Conservation (phyloP, 2,888 invertebrate genomes). For the Cosmopolites sordidus region DNA sequence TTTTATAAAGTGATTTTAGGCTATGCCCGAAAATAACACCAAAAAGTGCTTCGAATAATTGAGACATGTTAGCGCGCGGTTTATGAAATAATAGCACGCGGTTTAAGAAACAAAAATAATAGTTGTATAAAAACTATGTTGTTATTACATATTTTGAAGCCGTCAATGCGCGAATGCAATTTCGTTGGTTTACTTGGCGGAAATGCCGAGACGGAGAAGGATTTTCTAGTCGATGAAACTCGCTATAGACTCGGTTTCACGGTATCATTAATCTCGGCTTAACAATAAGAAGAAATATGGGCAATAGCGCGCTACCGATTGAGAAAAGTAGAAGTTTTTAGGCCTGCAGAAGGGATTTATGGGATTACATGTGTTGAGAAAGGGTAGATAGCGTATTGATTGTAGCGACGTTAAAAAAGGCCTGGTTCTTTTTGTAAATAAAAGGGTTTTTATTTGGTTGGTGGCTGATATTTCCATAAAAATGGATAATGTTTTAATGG, state of each 20-base stretch:
- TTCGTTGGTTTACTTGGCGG: constrained; percentile 25
- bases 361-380: constrained; percentile 18
- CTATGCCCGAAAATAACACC: too few species aligned
- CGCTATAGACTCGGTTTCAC: constrained; percentile 25
- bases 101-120: too few species aligned
- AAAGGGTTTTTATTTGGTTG: background rate
- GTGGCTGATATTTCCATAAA: background rate
- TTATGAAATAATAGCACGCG: too few species aligned
- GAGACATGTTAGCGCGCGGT: too few species aligned
- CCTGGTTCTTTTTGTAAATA: background rate
- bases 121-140: too few species aligned
- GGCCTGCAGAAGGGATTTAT: constrained; percentile 23
- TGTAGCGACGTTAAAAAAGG: constrained; percentile 6
- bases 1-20: too few species aligned
- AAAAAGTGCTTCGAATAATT: too few species aligned
- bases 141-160: constrained; percentile 2
- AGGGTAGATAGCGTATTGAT: constrained; percentile 13
- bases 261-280: constrained; percentile 28
- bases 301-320: constrained; percentile 17
- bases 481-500: too few species aligned
- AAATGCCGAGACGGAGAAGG: constrained; percentile 20
- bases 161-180: constrained; percentile 22
- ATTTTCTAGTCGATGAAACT: constrained; percentile 27
- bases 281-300: constrained; percentile 27
- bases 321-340: constrained; percentile 24